Percentiles rank a stretch among this genome's conserved stretches.
phyloP scores from a whole-genome alignment of 2,797 vertebrate species.

The Benthosema pterotum region DNA sequence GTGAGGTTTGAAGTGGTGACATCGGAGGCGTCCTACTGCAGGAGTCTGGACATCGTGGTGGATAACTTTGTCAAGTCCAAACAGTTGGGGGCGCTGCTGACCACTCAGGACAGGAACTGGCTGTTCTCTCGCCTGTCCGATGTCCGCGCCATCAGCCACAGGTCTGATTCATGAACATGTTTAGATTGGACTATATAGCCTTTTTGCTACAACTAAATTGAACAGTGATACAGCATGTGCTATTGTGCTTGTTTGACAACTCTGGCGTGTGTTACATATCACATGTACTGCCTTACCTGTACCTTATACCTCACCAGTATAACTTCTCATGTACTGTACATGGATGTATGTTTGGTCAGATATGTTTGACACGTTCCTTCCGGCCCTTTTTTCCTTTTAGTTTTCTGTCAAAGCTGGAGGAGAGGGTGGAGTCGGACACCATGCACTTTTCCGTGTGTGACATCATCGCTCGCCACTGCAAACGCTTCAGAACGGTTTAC shows the following conservation, averaged over 20 bases:
- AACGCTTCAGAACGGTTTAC: constrained; percentile 89
- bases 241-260: too few relatives aligned
- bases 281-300: too few relatives aligned
- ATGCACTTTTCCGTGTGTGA: constrained; percentile 92
- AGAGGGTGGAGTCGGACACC: constrained; percentile 89
- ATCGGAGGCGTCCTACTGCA: constrained; percentile 94
- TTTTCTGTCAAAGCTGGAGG: constrained; percentile 93
- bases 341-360: background rate
- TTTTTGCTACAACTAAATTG: background rate
- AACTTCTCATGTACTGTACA: background rate
- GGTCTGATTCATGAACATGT: constrained; percentile 63
- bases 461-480: constrained; percentile 87
- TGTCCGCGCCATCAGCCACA: constrained; percentile 90
- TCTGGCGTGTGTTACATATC: too few relatives aligned
- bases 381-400: constrained; percentile 66
- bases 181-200: background rate
- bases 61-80: constrained; percentile 90
- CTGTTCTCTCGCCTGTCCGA: constrained; percentile 93
- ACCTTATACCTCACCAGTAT: too few relatives aligned
- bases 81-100: constrained; percentile 82
- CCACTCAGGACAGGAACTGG: constrained; percentile 92
- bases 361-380: background rate
- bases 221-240: background rate
- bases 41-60: constrained; percentile 92
- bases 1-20: constrained; percentile 95